Percentiles rank a stretch among this genome's conserved stretches.
These are phyloP conservation scores for Sycophaga agraensis DNA, from an alignment of 1,140 invertebrate genomes.

Conservation along the genomic window DNA sequence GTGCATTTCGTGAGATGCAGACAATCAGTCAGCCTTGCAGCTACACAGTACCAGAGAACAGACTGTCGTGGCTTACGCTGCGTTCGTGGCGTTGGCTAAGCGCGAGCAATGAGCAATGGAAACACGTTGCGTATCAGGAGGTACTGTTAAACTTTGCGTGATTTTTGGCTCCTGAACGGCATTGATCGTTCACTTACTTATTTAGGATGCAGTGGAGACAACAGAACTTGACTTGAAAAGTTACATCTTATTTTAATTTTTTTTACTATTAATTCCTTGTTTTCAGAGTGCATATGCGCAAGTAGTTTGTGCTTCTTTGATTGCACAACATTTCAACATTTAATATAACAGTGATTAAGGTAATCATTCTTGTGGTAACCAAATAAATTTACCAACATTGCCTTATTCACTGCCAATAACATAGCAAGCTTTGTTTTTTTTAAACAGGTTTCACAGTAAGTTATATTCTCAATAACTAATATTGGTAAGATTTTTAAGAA, in stretches of 20 bases:
- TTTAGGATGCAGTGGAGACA: slow-evolving; percentile 26
- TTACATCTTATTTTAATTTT: not conserved
- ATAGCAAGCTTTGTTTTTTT: slow-evolving; percentile 2
- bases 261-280: slow-evolving; percentile 22
- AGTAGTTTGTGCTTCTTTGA: not conserved
- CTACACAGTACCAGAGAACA: slow-evolving; percentile 9
- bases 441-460: slow-evolving; percentile 27
- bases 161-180: slow-evolving; percentile 29
- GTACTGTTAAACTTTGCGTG: slow-evolving; percentile 45
- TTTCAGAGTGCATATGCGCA: slow-evolving; percentile 14
- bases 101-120: slow-evolving; percentile 22
- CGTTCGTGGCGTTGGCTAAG: slow-evolving; percentile 14
- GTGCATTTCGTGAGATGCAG: slow-evolving; percentile 6
- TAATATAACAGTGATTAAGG: slow-evolving; percentile 20
- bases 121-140: slow-evolving; percentile 37
- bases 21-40: slow-evolving; percentile 5
- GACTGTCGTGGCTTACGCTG: slow-evolving; percentile 13
- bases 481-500: slow-evolving; percentile 48
- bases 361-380: not conserved
- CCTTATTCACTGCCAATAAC: slow-evolving; percentile 17
- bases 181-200: slow-evolving; percentile 26
- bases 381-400: not conserved
- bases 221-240: slow-evolving; percentile 2
- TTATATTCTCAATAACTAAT: slow-evolving; percentile 12
- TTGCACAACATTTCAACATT: slow-evolving; percentile 5